A percentile compares a stretch with the other conserved stretches of the same genome.
These are phyloP conservation scores for Agrochola macilenta DNA, from an alignment of 2,888 invertebrate genomes.

Conservation along the genomic window DNA sequence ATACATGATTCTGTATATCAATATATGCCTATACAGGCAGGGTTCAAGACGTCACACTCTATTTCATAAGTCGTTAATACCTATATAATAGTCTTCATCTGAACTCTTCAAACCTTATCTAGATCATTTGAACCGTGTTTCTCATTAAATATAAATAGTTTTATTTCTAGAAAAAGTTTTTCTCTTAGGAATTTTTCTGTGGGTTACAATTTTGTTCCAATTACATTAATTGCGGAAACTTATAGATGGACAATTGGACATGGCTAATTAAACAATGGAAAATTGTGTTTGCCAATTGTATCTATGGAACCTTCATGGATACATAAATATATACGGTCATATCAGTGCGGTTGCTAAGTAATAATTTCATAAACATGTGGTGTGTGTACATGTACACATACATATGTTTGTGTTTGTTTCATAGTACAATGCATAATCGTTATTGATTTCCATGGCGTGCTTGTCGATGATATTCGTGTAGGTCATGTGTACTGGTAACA, in stretches of 20 bases:
- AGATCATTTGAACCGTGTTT: neutral
- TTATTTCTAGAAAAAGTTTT: neutral
- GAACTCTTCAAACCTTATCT: neutral
- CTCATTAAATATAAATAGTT: neutral
- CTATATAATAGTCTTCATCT: too few species aligned
- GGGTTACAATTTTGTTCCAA: slow-evolving; percentile 42
- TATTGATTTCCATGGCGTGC: slow-evolving; percentile 77
- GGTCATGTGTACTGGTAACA: slow-evolving; percentile 64
- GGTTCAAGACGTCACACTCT: neutral
- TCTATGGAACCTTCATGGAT: slow-evolving; percentile 58
- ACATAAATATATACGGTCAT: slow-evolving; percentile 56
- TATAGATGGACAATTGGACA: neutral
- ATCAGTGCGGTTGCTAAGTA: slow-evolving; percentile 66
- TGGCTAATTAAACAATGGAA: slow-evolving; percentile 13
- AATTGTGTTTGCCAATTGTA: slow-evolving; percentile 14
- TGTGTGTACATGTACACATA: slow-evolving; percentile 60
- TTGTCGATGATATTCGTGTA: slow-evolving; percentile 73
- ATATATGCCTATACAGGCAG: neutral
- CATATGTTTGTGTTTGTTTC: slow-evolving; percentile 65
- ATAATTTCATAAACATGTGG: slow-evolving; percentile 63
- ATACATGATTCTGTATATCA: neutral
- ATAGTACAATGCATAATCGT: slow-evolving; percentile 66
- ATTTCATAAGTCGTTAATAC: neutral
- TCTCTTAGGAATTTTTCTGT: neutral
- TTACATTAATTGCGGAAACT: slow-evolving; percentile 6